Conservation (phyloP, 2,797 vertebrate genomes). For the Schizothorax lantsangensis region DNA sequence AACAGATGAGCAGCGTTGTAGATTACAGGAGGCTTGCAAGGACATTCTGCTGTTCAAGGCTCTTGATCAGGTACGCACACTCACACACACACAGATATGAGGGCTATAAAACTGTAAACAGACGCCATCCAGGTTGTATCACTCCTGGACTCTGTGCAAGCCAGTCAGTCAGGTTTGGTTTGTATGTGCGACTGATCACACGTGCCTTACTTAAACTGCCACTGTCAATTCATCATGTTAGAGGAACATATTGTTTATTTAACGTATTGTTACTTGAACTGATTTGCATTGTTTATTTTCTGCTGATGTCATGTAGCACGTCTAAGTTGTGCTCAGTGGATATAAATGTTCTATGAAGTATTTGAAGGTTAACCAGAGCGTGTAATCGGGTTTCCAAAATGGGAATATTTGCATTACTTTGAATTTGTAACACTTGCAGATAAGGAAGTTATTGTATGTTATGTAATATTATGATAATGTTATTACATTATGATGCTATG, state of each 20-base stretch:
- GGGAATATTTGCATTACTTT: background rate
- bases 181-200: background rate
- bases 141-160: background rate
- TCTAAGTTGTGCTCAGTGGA: background rate
- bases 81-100: conserved; percentile 21
- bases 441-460: background rate
- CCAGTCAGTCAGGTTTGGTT: conserved; percentile 17
- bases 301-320: background rate
- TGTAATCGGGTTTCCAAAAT: background rate
- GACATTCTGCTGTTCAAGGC: conserved; percentile 98
- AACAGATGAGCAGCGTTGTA: conserved; percentile 94
- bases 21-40: conserved; percentile 96
- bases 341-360: background rate
- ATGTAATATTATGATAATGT: background rate
- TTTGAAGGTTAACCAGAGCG: background rate
- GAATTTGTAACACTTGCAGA: background rate
- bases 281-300: background rate
- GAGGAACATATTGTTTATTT: background rate
- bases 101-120: conserved; percentile 10
- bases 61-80: conserved; percentile 88
- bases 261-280: background rate
- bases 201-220: background rate
- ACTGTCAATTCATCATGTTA: background rate
- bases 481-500: background rate
- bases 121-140: background rate